Evolutionary conservation across 2,797 vertebrate species (phyloP).

Genomic region (Poecilia gillii): DNA sequence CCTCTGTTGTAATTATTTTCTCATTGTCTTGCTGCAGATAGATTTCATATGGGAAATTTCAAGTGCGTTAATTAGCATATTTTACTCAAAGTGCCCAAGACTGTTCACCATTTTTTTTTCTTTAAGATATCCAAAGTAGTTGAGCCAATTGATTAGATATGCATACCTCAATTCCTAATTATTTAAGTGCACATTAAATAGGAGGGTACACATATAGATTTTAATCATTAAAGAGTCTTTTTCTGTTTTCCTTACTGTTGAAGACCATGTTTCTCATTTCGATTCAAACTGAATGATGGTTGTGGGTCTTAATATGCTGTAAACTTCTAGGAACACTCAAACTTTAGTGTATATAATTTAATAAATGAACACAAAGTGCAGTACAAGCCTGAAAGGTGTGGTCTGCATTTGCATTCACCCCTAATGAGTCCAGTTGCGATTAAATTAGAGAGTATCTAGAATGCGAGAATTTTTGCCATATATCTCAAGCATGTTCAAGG

Average conservation of each 20-base stretch:
- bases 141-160: conserved; percentile 78
- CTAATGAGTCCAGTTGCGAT: not conserved
- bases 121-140: conserved; percentile 75
- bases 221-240: conserved; percentile 36
- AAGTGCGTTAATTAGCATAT: conserved; percentile 84
- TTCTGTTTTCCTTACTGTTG: conserved; percentile 15
- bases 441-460: not conserved
- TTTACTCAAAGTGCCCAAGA: conserved; percentile 76
- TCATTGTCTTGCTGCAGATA: conserved; percentile 85
- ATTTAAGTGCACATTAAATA: conserved; percentile 53
- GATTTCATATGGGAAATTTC: conserved; percentile 84
- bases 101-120: conserved; percentile 69
- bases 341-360: not conserved
- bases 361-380: not conserved
- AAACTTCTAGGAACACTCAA: not conserved
- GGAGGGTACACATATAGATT: conserved; percentile 45
- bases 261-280: conserved; percentile 13
- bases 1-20: conserved; percentile 88
- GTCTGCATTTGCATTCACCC: not conserved
- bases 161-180: conserved; percentile 58
- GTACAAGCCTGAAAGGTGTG: not conserved
- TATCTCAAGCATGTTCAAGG: not conserved
- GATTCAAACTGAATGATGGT: conserved; percentile 34
- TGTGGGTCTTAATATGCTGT: not conserved
- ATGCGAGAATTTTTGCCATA: not conserved